phyloP scores from a whole-genome alignment of 2,113 vertebrate species.

The Siniperca chuatsi region DNA sequence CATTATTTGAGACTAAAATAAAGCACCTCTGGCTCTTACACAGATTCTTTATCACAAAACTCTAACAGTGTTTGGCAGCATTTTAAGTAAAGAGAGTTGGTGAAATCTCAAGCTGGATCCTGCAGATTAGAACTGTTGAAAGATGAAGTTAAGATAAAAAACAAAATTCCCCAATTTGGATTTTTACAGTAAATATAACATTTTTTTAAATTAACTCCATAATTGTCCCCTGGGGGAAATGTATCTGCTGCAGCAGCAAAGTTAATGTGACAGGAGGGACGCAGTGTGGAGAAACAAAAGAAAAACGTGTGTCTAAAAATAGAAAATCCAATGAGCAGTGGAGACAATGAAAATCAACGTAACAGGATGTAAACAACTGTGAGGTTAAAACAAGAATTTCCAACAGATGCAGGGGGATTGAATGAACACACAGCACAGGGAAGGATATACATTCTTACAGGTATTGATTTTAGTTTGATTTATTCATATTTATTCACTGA shows the following conservation, averaged over 20 bases:
- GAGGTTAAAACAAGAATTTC: not conserved
- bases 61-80: constrained; percentile 15
- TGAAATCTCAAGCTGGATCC: not conserved
- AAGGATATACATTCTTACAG: not conserved
- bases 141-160: constrained; percentile 30
- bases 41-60: constrained; percentile 1
- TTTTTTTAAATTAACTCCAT: not conserved
- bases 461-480: not conserved
- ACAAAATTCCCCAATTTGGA: not conserved
- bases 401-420: too few species aligned
- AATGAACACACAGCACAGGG: not conserved
- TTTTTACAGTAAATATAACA: constrained; percentile 8
- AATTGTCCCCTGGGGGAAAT: not conserved
- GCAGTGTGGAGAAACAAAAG: not conserved
- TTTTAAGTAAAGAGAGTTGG: not conserved
- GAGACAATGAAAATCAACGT: constrained; percentile 4
- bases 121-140: constrained; percentile 2
- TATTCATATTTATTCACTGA: not conserved
- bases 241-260: not conserved
- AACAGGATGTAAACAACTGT: constrained; percentile 25
- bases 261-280: constrained; percentile 16
- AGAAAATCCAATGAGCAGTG: not conserved
- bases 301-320: constrained; percentile 26
- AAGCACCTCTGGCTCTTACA: constrained; percentile 3
- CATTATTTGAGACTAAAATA: constrained; percentile 6